Conservation (phyloP, 1,140 invertebrate species). For the Aphaenogaster ashmeadi region DNA sequence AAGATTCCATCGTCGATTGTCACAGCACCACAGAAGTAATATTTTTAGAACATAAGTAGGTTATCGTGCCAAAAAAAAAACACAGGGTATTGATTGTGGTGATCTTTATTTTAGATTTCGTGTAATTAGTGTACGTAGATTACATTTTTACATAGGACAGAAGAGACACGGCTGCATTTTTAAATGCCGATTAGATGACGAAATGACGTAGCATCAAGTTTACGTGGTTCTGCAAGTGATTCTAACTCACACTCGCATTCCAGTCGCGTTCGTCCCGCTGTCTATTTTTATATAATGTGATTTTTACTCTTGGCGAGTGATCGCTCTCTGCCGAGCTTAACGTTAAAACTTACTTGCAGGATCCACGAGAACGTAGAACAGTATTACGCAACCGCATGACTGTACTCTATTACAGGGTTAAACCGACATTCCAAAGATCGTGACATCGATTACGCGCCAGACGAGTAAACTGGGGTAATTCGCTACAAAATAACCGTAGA, state of each 20-base stretch:
- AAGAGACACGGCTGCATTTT: slow-evolving; percentile 15
- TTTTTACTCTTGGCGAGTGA: slow-evolving; percentile 18
- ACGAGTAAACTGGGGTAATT: slow-evolving; percentile 56
- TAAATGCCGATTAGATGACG: slow-evolving; percentile 15
- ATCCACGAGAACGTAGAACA: slow-evolving; percentile 44
- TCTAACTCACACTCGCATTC: neutral
- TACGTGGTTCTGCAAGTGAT: slow-evolving; percentile 24
- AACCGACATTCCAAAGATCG: slow-evolving; percentile 61
- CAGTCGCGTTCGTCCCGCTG: neutral
- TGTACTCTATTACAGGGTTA: slow-evolving; percentile 44
- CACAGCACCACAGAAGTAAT: neutral
- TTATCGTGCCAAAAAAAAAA: slow-evolving; percentile 42
- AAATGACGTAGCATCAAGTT: slow-evolving; percentile 38
- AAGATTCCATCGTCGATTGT: neutral
- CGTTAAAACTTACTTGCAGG: slow-evolving; percentile 26
- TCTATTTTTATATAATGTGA: slow-evolving; percentile 37
- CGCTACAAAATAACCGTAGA: slow-evolving; percentile 10
- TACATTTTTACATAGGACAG: slow-evolving; percentile 14
- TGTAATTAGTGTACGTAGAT: slow-evolving; percentile 48
- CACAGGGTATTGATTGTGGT: slow-evolving; percentile 73
- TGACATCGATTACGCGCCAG: slow-evolving; percentile 45
- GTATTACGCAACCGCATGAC: slow-evolving; percentile 60
- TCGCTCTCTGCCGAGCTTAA: neutral
- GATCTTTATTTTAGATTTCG: slow-evolving; percentile 59
- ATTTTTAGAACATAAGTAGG: slow-evolving; percentile 2